Percentiles rank a stretch among this genome's conserved stretches.
phyloP scores from a whole-genome alignment of 2,888 invertebrate species.

The Drosophila prolongata region DNA sequence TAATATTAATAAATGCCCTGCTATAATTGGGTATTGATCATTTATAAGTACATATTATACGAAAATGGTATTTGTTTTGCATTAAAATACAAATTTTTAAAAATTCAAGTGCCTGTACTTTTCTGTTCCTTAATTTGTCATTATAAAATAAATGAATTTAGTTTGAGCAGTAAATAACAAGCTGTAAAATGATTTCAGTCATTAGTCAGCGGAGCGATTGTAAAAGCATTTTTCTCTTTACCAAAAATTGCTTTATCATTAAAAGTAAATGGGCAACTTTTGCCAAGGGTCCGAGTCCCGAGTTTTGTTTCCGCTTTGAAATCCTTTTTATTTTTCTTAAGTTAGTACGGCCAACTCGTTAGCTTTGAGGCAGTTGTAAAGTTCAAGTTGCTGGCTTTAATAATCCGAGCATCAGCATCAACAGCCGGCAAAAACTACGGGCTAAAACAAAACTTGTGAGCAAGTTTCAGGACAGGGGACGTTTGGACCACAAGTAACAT shows the following conservation, averaged over 20 bases:
- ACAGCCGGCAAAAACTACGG: constrained; percentile 61
- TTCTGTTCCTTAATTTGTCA: background rate
- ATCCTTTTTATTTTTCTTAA: constrained; percentile 7
- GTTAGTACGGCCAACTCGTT: constrained; percentile 61
- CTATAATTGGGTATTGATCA: too few relatives aligned
- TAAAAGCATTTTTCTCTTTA: constrained; percentile 17
- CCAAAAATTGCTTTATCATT: constrained; percentile 48
- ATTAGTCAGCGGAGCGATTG: constrained; percentile 30
- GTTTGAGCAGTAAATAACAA: background rate
- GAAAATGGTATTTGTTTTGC: too few relatives aligned
- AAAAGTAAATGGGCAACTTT: constrained; percentile 42
- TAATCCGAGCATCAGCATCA: constrained; percentile 59
- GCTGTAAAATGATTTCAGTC: constrained; percentile 7
- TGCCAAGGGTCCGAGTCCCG: constrained; percentile 8
- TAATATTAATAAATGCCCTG: too few relatives aligned
- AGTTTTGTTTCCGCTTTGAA: constrained; percentile 22
- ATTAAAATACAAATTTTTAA: too few relatives aligned
- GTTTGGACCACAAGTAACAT: constrained; percentile 78
- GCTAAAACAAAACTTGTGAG: constrained; percentile 71
- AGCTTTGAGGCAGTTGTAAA: constrained; percentile 54
- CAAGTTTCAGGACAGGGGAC: constrained; percentile 61
- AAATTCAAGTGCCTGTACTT: too few relatives aligned
- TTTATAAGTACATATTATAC: too few relatives aligned
- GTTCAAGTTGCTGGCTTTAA: constrained; percentile 62
- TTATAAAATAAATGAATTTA: background rate